Evolutionary conservation across 2,797 vertebrate genomes (phyloP).

Genomic region (Lagocephalus sceleratus): DNA sequence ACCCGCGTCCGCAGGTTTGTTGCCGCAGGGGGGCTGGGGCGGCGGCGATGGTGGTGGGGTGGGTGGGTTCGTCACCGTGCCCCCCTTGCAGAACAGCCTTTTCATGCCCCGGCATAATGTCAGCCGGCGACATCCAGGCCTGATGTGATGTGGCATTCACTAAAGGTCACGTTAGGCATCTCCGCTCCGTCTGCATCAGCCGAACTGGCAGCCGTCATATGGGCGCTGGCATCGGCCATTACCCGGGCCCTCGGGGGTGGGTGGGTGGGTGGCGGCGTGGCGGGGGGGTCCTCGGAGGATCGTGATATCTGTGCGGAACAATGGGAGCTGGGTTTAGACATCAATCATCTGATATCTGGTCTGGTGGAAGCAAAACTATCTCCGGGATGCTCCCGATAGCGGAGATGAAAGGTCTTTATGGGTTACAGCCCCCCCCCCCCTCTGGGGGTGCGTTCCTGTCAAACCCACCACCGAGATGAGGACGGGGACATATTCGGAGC

Average conservation of each 20-base stretch:
- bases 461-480: slow-evolving; percentile 19
- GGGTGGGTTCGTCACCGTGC: slow-evolving; percentile 69
- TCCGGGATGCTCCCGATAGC: slow-evolving; percentile 25
- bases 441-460: slow-evolving; percentile 7
- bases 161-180: slow-evolving; percentile 95
- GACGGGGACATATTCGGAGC: slow-evolving; percentile 6
- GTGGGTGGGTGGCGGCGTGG: slow-evolving; percentile 8
- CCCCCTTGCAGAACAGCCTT: slow-evolving; percentile 84
- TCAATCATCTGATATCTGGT: slow-evolving; percentile 29
- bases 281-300: slow-evolving; percentile 15
- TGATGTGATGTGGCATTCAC: slow-evolving; percentile 98
- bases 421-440: slow-evolving; percentile 2
- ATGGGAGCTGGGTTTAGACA: slow-evolving; percentile 30
- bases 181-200: slow-evolving; percentile 70
- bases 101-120: slow-evolving; percentile 91
- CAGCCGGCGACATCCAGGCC: slow-evolving; percentile 92
- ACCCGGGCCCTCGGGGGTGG: slow-evolving; percentile 58
- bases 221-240: slow-evolving; percentile 75
- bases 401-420: slow-evolving; percentile 10
- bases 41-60: too few species aligned
- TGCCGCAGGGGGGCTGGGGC: too few species aligned
- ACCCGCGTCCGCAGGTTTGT: slow-evolving; percentile 66
- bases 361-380: slow-evolving; percentile 33
- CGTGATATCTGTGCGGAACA: slow-evolving; percentile 56
- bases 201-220: slow-evolving; percentile 79